Evolutionary conservation across 2,113 vertebrate genomes (phyloP).

Genomic region (Rhabdomys dilectus): DNA sequence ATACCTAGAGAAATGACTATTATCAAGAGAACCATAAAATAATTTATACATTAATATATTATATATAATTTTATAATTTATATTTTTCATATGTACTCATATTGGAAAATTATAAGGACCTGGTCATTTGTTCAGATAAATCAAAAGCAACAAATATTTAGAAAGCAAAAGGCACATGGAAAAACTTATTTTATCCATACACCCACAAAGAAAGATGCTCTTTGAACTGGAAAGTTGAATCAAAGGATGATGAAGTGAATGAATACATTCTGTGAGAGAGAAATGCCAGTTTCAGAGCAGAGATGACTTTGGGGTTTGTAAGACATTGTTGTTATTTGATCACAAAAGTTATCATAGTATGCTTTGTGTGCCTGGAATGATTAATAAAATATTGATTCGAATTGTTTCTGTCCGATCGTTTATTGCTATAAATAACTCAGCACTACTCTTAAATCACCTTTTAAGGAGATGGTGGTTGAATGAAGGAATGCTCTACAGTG

Average conservation of each 20-base stretch:
- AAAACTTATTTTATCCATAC: background rate
- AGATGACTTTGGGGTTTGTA: slow-evolving; percentile 21
- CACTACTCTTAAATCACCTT: background rate
- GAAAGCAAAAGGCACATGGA: slow-evolving; percentile 39
- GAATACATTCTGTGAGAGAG: background rate
- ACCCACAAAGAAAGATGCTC: slow-evolving; percentile 27
- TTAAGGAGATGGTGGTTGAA: background rate
- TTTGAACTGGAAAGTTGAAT: background rate
- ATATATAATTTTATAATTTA: background rate
- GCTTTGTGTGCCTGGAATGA: background rate
- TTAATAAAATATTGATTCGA: slow-evolving; percentile 7
- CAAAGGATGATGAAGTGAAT: background rate
- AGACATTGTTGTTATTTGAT: background rate
- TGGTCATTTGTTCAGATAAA: background rate
- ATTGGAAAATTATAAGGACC: background rate
- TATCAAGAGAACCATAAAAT: background rate
- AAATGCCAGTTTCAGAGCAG: background rate
- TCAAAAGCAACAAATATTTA: slow-evolving; percentile 34
- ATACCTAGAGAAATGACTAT: background rate
- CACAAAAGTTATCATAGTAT: background rate
- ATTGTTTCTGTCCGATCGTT: background rate
- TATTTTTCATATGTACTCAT: background rate
- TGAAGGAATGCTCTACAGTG: background rate
- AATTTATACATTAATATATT: slow-evolving; percentile 8
- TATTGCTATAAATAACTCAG: background rate